Base-by-base conservation (phyloP, 1,140 invertebrate species). In the Ectropis grisescens region DNA sequence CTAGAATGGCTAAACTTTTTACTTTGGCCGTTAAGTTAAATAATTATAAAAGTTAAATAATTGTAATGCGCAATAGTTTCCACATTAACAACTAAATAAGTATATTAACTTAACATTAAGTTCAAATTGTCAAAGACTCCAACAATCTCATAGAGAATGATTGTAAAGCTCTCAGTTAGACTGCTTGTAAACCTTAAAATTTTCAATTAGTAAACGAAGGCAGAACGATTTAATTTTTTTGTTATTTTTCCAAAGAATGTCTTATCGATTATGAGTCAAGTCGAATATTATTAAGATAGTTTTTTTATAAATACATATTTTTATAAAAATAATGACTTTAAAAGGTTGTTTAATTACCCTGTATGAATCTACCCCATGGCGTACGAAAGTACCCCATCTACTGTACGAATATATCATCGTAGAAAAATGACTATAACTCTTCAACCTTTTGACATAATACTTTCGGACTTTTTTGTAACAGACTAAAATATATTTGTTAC, bases 11-110 rank as follows among this genome's bases (percentile, higher is more conserved):
- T 29, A 29, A 27, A 44, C 14, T 34, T 14, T 34, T 41, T 23
- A 33, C 31, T 34, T 41, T 41, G 29, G 31, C 32, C 23, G 13
- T 41, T 29, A 41, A 41, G 33, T 41, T 41, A 29, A 34, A 29
- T 25, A 41, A 34, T 25, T n/a, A n/a, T n/a, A n/a, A n/a, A n/a
- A n/a, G n/a, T n/a, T n/a, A n/a, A n/a, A n/a, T n/a, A n/a, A n/a
- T 5, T 41, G 14, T 41, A 41, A 29, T 33, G 38, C 34, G 16
- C 38, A 34, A 25, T 33, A 41, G 30, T 1, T 29, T 24, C 39
- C 13, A 35, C 34, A 35, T 27, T 41, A 19, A 31, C 19, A 34
- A 30, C 16, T 19, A 41, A 41, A 34, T 29, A 22, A 5, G 31
- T 40, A n/a, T 33, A 24, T 33, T 29, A 29, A 40, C n/a, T 10